Conservation (phyloP, 2,113 vertebrate genomes). For the Arenaria interpres region DNA sequence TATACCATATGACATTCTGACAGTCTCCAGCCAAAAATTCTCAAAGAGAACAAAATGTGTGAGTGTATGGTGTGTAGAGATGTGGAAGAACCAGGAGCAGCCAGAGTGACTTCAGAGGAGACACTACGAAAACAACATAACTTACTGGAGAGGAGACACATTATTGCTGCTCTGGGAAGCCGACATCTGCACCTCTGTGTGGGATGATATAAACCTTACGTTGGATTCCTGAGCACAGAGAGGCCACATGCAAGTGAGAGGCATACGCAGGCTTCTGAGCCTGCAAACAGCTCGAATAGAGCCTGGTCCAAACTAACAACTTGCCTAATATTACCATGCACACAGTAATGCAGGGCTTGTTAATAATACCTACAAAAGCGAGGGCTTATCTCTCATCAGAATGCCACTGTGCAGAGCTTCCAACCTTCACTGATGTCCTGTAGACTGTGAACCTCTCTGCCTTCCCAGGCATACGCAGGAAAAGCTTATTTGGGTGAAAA, state of each 20-base stretch:
- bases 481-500: neutral
- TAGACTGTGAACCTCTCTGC: neutral
- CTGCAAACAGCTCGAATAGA: neutral
- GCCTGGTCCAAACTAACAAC: neutral
- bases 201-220: slow-evolving; percentile 63
- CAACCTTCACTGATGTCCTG: neutral
- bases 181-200: slow-evolving; percentile 64
- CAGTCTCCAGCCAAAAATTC: slow-evolving; percentile 17
- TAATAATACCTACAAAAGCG: neutral
- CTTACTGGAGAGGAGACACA: slow-evolving; percentile 45
- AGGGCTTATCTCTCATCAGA: neutral
- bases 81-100: slow-evolving; percentile 27
- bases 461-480: neutral
- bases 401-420: neutral
- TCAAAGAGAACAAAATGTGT: slow-evolving; percentile 13
- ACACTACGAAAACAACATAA: slow-evolving; percentile 51
- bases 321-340: neutral
- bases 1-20: neutral
- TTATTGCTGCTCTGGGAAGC: slow-evolving; percentile 68
- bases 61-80: neutral
- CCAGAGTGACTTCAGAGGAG: slow-evolving; percentile 53
- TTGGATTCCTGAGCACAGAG: slow-evolving; percentile 58
- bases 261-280: neutral
- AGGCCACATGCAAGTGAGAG: slow-evolving; percentile 35
- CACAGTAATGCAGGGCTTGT: neutral